Evolutionary conservation across 1,140 invertebrate species (phyloP).

Genomic region (Campoletis sonorensis): DNA sequence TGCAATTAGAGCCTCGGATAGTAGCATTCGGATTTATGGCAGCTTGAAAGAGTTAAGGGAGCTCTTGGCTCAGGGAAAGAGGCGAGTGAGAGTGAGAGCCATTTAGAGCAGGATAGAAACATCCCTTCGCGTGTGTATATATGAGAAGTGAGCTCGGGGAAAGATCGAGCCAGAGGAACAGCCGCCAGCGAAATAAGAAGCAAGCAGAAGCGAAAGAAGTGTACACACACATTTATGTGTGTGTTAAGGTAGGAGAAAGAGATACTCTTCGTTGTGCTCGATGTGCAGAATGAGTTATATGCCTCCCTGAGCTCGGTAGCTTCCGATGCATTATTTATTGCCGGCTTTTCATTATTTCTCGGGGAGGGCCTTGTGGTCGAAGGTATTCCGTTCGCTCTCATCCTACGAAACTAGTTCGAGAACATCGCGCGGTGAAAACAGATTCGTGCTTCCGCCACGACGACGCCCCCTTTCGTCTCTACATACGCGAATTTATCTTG

Average conservation of each 20-base stretch:
- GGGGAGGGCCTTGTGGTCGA: conserved; percentile 27
- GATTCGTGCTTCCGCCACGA: conserved; percentile 30
- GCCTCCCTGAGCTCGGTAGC: conserved; percentile 70
- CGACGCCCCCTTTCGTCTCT: neutral
- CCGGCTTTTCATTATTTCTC: conserved; percentile 74
- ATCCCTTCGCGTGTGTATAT: conserved; percentile 8
- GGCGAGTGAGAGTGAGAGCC: conserved; percentile 15
- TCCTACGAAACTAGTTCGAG: conserved; percentile 26
- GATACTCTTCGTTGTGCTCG: neutral
- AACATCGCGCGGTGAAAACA: conserved; percentile 9
- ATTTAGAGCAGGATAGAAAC: conserved; percentile 19
- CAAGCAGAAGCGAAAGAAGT: conserved; percentile 37
- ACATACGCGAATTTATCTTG: conserved; percentile 2
- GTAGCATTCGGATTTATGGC: conserved; percentile 76
- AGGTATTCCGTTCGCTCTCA: conserved; percentile 16
- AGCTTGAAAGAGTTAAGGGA: conserved; percentile 60
- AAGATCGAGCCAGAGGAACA: conserved; percentile 30
- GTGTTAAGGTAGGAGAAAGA: conserved; percentile 24
- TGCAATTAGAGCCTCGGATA: conserved; percentile 75
- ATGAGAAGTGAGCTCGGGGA: conserved; percentile 10
- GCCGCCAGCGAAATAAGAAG: conserved; percentile 32
- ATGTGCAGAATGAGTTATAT: conserved; percentile 73
- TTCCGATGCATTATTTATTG: conserved; percentile 76
- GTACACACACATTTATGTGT: conserved; percentile 8
- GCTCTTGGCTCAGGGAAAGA: conserved; percentile 40